Evolutionary conservation across 1,140 invertebrate genomes (phyloP), one percentile per base, ranked within the genome.

Genomic region (Carposina sasakii): DNA sequence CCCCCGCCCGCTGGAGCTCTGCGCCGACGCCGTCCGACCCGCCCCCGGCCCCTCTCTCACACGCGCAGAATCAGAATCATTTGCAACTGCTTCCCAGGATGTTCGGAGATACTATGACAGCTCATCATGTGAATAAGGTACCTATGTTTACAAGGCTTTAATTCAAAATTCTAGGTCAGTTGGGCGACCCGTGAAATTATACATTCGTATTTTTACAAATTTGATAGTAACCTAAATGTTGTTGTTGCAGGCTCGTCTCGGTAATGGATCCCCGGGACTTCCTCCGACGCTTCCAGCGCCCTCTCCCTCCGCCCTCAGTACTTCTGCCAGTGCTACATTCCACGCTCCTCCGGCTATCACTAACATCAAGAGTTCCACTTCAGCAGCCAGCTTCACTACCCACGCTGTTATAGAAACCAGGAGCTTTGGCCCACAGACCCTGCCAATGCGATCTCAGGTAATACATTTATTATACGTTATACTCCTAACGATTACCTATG

Each of bases 231-330:
- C n/a, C n/a, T n/a, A n/a, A n/a, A n/a, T n/a, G n/a, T n/a, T n/a
- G 30, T 22, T 43, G 44, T 36, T 13, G 6, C 51, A 79, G 81
- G 77, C 75, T 57, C 81, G 81, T 19, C 66, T 84, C 17, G 71
- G 75, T 26, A 76, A 51, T 19, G 74, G 70, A 36, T 79, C 76
- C 13, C 87, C 87, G 6, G 89, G 89, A 6, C 86, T 90, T 12
- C 89, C 89, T 3, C 90, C 90, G 28, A 88, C 89, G 21, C 67
- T 90, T 28, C 89, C 90, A 1, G 89, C 90, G 1, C 90, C 90
- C 2, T 88, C 90, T 23, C 89, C 90, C 16, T 88, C 87, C 21
- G 86, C 71, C 48, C 73, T 79, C 39, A 86, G 71, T 58, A 79
- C 64, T 48, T 85, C 76, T 56, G 84, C 72, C 41, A 87, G 73